Evolutionary conservation across 1,140 invertebrate genomes (phyloP), one percentile per base, ranked within the genome.

Genomic region (Mycetomoellerius zeteki): DNA sequence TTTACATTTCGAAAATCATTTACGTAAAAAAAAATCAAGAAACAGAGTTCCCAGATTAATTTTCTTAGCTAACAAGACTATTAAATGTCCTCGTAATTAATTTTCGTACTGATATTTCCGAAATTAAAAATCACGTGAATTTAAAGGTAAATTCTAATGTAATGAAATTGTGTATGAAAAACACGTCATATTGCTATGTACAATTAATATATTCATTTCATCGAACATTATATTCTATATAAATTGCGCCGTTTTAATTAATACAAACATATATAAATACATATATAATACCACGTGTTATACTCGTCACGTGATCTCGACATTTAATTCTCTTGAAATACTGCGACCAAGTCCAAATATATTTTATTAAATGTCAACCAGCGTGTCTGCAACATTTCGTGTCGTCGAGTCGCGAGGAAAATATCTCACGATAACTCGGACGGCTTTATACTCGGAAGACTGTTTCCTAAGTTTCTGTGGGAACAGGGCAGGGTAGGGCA

Each of bases 391-490:
- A 33, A 71, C 64, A 43, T 56, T 84, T 84, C n/a, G 27, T 27
- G 47, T 47, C 37, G 27, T 30, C 27, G 7, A 1, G 62, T 80
- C n/a, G n/a, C n/a, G 69, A 47, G 67, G 67, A 73, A 84, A 84
- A 84, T 84, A 84, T 73, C 69, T 84, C 24, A 43, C n/a, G 54
- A 84, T 75, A 84, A 84, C 21, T 16, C 50, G 21, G 52, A 81
- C n/a, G 54, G 27, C 80, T 75, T 84, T 84, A 84, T 75, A 75
- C 69, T 73, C 30, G 30, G 80, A 30, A n/a, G 56, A 75, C 27
- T 62, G 54, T 84, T 84, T 75, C 54, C 30, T 56, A 75, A 73
- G 54, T 85, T 85, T 78, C 60, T 10, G 21, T 16, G 16, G 60
- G 19, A 19, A 78, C 64, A 67, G 3, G 8, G 30, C 16, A 54